Base-by-base conservation (phyloP, 2,797 vertebrate genomes). In the Dallia pectoralis region DNA sequence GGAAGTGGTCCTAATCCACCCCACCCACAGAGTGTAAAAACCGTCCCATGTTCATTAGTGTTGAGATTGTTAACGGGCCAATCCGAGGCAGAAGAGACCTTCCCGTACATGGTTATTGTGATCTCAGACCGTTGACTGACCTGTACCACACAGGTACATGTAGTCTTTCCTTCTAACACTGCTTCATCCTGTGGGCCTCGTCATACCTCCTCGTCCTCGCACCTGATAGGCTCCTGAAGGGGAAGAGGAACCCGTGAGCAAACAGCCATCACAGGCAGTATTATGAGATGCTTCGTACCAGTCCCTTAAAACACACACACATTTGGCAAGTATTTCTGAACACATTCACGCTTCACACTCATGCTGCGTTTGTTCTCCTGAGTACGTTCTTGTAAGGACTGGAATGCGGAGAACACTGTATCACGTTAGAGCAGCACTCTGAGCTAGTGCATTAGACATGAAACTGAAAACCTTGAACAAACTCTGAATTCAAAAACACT, bases 201-300 rank as follows among this genome's bases (percentile, higher is more conserved):
- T 71, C 83, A 70, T 75, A 80, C 63, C 47, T 82, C 73, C 80
- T 74, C 44, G 70, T 71, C 83, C 68, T 75, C 80, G 61, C 47
- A 82, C 73, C 84, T 85, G 79, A 56, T 83, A 83, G 78, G 79
- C 70, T 70, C 68, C 68, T 81, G 82, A 85, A 82, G 78, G 76
- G 79, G 82, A 73, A 78, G 83, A 86, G 75, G 69, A 84, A 79
- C 70, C 53, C 79, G 75, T 74, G 75, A 82, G 62, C 64, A 59
- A 72, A 80, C 62, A 80, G 76, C 79, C 72, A 80, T 30, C 32
- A 49, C 69, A 40, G 69, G 78, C 78, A 71, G 71, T 67, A 81
- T 62, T 68, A 56, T 62, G 73, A 61, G 69, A 47, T 16, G 12
- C 62, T 79, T 63, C 70, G 66, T 15, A 73, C 56, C 74, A 59